Base-by-base conservation (phyloP, 1,140 invertebrate genomes). In the Nasonia longicornis region DNA sequence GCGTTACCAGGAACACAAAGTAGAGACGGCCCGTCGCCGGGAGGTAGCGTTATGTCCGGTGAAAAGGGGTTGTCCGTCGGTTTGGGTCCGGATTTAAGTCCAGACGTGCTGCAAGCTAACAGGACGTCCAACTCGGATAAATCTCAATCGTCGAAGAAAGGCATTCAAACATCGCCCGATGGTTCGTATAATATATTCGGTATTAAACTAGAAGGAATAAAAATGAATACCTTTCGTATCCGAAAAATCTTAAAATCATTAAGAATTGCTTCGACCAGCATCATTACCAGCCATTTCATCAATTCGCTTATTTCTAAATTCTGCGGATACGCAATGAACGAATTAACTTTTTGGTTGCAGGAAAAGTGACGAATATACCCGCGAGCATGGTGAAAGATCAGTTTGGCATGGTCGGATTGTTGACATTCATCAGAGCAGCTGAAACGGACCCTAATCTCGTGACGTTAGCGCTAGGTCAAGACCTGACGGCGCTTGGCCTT, bases 311-410 rank as follows among this genome's bases (percentile, higher is more conserved):
- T 16, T 67, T 67, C 64, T 29, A 10, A 67, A 29, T 29, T 2
- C 4, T 71, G 20, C 7, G 1, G 3, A 38, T 1, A 26, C 4
- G n/a, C 64, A 29, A 26, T 67, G 14, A 66, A 66, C 64, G 79
- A 71, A 63, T 35, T 20, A 63, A 35, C 2, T 3, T 67, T 78
- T 71, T 63, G 20, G 2, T 78, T 73, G 26, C 86, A 96, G 95
- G 95, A 83, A 96, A 96, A 91, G 97, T 99, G 84, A 98, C 97
- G 86, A 98, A 99, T 91, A 99, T 99, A 93, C 98, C 98, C 70
- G 94, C 94, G 76, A 97, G 96, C 89, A 99, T 99, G 98, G 97
- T 99, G 79, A 97, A 96, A 85, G 99, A 99, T 92, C 98, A 99
- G 92, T 99, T 99, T 92, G 98, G 98, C 83, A 99, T 99, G 93